Conservation (phyloP, 2,888 invertebrate species). For the Galeopsomyia nigrocyanea region DNA sequence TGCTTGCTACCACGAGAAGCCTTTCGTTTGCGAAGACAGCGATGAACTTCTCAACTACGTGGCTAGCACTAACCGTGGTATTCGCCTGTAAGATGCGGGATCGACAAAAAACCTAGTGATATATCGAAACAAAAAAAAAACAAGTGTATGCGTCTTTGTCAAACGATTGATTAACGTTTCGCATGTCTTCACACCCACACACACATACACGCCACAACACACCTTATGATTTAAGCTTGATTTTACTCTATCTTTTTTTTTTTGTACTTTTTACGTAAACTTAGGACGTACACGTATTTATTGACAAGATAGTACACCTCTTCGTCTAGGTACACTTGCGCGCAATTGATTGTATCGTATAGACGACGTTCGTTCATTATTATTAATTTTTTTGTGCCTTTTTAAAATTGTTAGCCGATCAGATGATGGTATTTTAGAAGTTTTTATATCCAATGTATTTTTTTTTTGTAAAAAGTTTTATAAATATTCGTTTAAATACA, state of each 20-base stretch:
- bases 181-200: neutral
- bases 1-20: conserved; percentile 93
- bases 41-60: conserved; percentile 90
- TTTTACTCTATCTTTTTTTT: neutral
- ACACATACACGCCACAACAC: neutral
- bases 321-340: conserved; percentile 58
- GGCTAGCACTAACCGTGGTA: conserved; percentile 85
- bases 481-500: conserved; percentile 34
- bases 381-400: conserved; percentile 12
- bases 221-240: conserved; percentile 9
- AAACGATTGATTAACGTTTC: conserved; percentile 6
- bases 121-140: too few relatives aligned
- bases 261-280: conserved; percentile 49
- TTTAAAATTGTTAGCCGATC: too few relatives aligned
- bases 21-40: conserved; percentile 91
- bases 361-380: conserved; percentile 45
- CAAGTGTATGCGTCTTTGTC: too few relatives aligned
- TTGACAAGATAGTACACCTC: conserved; percentile 51
- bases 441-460: conserved; percentile 25
- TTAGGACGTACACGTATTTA: conserved; percentile 63
- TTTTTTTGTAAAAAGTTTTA: conserved; percentile 40
- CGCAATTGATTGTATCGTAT: conserved; percentile 57
- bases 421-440: neutral
- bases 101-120: too few relatives aligned
- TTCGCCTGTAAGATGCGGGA: conserved; percentile 77